Conservation (phyloP, 2,113 vertebrate species). For the Ammospiza caudacuta region DNA sequence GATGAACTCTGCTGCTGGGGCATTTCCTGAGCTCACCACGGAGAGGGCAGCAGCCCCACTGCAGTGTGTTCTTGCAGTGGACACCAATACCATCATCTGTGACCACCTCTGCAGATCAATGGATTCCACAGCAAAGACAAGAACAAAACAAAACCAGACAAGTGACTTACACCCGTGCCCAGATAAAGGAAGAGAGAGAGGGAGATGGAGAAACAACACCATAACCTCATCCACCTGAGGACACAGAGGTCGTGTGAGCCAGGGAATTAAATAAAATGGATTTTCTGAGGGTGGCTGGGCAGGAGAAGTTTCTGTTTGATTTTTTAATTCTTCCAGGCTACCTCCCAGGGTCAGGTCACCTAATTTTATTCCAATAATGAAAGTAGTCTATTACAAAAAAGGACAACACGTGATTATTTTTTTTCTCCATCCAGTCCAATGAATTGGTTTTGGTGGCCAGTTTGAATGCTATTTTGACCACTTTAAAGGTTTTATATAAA, state of each 20-base stretch:
- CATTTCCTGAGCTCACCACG: background rate
- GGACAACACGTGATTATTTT: background rate
- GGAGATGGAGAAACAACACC: background rate
- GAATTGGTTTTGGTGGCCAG: background rate
- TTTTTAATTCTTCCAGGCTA: background rate
- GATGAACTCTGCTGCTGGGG: background rate
- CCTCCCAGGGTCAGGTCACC: background rate
- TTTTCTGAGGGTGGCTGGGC: background rate
- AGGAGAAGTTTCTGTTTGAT: background rate
- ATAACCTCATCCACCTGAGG: background rate
- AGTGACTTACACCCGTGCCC: background rate
- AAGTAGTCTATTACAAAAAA: background rate
- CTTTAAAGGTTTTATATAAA: background rate
- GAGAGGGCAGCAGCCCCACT: background rate
- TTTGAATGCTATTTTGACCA: background rate
- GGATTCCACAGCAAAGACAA: background rate
- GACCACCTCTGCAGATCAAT: background rate
- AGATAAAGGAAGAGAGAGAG: background rate
- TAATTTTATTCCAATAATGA: background rate
- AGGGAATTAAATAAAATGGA: background rate
- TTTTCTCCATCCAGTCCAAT: background rate
- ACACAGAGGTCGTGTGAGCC: background rate
- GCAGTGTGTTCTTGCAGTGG: rapidly evolving
- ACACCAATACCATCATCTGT: background rate
- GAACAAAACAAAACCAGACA: background rate